Evolutionary conservation across 2,113 vertebrate genomes (phyloP).

Genomic region (Lichenostomus cassidix): DNA sequence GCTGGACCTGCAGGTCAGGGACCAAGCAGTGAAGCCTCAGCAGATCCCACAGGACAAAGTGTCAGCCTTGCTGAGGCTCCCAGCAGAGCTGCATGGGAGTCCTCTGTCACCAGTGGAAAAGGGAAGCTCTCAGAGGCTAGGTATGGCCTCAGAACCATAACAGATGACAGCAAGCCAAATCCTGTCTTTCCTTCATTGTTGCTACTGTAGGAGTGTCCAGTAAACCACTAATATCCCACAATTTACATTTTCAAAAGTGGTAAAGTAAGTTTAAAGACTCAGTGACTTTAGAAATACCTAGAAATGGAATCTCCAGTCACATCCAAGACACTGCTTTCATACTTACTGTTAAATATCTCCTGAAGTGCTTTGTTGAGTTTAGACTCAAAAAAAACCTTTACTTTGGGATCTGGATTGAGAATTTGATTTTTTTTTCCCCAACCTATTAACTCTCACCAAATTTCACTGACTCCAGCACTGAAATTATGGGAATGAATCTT

Average conservation of each 20-base stretch:
- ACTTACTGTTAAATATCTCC: not conserved
- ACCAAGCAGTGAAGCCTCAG: not conserved
- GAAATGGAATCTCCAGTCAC: not conserved
- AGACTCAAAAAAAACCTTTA: not conserved
- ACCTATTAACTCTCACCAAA: not conserved
- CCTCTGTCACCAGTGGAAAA: not conserved
- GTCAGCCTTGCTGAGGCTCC: not conserved
- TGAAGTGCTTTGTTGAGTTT: not conserved
- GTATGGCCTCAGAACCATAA: not conserved
- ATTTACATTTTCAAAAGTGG: not conserved
- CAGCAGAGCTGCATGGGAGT: fast-evolving
- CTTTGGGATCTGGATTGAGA: not conserved
- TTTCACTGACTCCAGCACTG: not conserved
- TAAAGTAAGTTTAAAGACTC: not conserved
- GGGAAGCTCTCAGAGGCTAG: not conserved
- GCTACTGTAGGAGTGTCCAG: not conserved
- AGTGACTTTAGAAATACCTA: not conserved
- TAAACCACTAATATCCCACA: not conserved
- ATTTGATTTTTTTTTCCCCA: not conserved
- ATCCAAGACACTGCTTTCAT: not conserved
- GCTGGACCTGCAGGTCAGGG: not conserved
- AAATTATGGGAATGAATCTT: not conserved
- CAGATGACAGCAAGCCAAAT: not conserved
- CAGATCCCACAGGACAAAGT: not conserved
- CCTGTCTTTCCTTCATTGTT: not conserved